Percentiles rank a stretch among this genome's conserved stretches.
phyloP scores from a whole-genome alignment of 2,797 vertebrate species.

The Catostomus latipinnis region DNA sequence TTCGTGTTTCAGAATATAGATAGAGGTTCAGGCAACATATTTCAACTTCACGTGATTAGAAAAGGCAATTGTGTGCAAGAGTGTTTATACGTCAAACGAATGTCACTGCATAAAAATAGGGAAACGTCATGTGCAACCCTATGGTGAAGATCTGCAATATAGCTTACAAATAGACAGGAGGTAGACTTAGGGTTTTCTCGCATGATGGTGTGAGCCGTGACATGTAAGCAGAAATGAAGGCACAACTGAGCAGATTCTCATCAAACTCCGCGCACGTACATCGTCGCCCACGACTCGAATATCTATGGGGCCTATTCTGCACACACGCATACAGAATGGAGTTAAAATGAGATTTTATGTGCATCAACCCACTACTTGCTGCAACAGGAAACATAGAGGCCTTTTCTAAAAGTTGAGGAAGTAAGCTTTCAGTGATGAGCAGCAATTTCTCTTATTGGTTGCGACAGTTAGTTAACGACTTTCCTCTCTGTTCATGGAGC shows the following conservation, averaged over 20 bases:
- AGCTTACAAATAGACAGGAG: neutral
- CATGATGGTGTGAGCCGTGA: constrained; percentile 32
- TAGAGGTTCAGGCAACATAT: neutral
- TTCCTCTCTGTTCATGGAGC: neutral
- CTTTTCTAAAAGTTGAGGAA: constrained; percentile 56
- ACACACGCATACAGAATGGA: neutral
- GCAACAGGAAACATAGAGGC: constrained; percentile 54
- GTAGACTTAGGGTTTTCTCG: constrained; percentile 6
- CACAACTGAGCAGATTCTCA: constrained; percentile 42
- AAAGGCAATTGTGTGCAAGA: constrained; percentile 9
- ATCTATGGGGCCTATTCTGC: constrained; percentile 27
- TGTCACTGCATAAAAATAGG: constrained; percentile 40
- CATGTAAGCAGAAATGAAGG: constrained; percentile 44
- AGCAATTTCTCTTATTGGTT: constrained; percentile 39
- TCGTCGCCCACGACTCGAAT: constrained; percentile 52
- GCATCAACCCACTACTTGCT: constrained; percentile 5
- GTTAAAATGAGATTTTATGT: neutral
- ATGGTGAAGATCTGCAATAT: constrained; percentile 6
- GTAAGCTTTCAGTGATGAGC: constrained; percentile 45
- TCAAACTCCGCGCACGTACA: constrained; percentile 58
- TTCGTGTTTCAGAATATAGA: neutral
- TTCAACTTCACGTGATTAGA: neutral
- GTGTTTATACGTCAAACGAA: constrained; percentile 47
- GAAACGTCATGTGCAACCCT: constrained; percentile 11
- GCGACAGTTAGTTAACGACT: constrained; percentile 23